Evolutionary conservation across 2,888 invertebrate species (phyloP), one percentile per base, ranked within the genome.

Genomic region (Thera britannica): DNA sequence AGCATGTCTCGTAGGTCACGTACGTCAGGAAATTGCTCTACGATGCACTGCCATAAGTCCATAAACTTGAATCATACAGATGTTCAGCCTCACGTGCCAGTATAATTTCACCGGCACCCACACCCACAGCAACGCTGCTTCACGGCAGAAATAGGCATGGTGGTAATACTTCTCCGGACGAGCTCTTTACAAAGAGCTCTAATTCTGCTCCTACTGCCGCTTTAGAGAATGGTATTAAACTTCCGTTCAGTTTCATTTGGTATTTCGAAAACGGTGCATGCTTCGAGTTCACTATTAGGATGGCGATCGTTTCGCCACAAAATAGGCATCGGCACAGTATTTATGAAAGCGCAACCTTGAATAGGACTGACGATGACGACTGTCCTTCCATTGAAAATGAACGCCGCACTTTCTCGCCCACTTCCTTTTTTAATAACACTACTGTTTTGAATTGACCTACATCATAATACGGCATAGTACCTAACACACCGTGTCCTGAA

Each of bases 361-460:
- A 80, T 76, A 81, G 81, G 77, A 79, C 74, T 34, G 34, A 34
- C 52, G 6, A 51, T 38, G 23, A 72, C 78, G 77, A 73, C 75
- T 76, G 80, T 83, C 88, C 85, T 84, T 85, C 76, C 80, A 80
- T 80, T 77, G 78, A 76, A 81, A 81, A 80, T 79, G 71, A 73
- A 80, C 75, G 64, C 34, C 75, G 23, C 76, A 72, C 86, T 92
- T 90, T 91, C 90, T 85, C 72, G 72, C 88, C 89, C 73, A 90
- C 85, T 85, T 89, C 82, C 79, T 84, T 83, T 83, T 83, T 79
- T 34, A 78, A 59, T 61, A 35, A 49, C 8, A 56, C 59, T 58
- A 67, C 48, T 55, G 60, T 65, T 70, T 71, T 61, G 57, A 64
- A 55, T 66, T 75, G 79, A 77, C 75, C 73, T 67, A 72, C 65